Evolutionary conservation across 2,113 vertebrate species (phyloP), one percentile per base, ranked within the genome.

Genomic region (Edolisoma coerulescens): DNA sequence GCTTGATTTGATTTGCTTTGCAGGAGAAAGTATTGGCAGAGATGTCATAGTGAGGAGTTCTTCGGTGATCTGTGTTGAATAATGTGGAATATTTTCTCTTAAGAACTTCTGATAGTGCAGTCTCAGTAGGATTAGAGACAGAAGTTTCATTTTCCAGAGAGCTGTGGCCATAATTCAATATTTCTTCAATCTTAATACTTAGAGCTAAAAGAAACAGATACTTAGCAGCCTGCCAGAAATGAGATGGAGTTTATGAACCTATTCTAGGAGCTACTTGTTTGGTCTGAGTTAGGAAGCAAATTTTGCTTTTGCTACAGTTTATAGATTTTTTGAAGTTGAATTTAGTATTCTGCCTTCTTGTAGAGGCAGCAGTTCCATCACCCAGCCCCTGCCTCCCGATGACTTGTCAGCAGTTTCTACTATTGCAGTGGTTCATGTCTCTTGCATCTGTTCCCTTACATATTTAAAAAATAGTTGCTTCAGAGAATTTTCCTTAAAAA

Each of bases 401-500:
- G 71, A 44, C 52, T 81, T 89, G 88, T 90, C 90, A 95, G 76
- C 90, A 78, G 30, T 84, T 95, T 75, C 42, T 69, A 0, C 68
- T 65, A 0, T 42, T 86, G 71, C 60, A 86, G 39, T 63, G 44
- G 69, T 91, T 95, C 75, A 69, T 93, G 60, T 94, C 24, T 83
- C 33, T 87, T 68, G 50, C 33, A 41, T 87, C 65, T 92, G 27
- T 81, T 82, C 49, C 39, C 15, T 79, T 84, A 70, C 11, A 16
- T 85, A 56, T 83, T 92, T 87, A 54, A 84, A 89, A 88, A 81
- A 75, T 15, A 54, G 41, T 74, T 63, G 22, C 39, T 89, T 87
- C 65, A 56, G 81, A 82, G 65, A 89, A 49, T 84, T 93, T 95
- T 63, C 57, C 24, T 84, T 81, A 53, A 45, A 82, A 92, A 95